Evolutionary conservation across 1,140 invertebrate species (phyloP).

Genomic region (Nylanderia fulva): DNA sequence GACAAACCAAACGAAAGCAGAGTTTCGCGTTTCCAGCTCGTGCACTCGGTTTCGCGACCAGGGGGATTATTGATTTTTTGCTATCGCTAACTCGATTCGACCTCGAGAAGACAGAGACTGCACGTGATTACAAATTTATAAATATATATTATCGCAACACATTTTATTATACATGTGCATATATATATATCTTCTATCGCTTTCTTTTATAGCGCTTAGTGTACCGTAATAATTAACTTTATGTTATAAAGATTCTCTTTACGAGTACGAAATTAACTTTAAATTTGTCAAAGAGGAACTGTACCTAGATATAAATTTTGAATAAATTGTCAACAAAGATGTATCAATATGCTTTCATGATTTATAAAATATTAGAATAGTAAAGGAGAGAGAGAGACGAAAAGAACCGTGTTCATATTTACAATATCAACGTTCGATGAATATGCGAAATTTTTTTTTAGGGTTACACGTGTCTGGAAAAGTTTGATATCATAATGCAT

Average conservation of each 20-base stretch:
- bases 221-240: not conserved
- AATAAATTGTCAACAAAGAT: not conserved
- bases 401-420: not conserved
- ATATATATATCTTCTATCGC: too few relatives aligned
- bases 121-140: not conserved
- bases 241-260: not conserved
- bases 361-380: not conserved
- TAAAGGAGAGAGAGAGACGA: not conserved
- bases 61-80: conserved; percentile 54
- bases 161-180: not conserved
- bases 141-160: too few relatives aligned
- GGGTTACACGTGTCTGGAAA: conserved; percentile 2
- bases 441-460: conserved; percentile 16
- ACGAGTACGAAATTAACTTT: not conserved
- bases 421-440: conserved; percentile 12
- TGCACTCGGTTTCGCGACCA: conserved; percentile 29
- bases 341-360: not conserved
- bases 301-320: not conserved
- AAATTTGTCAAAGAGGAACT: not conserved
- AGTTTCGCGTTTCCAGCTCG: conserved; percentile 33
- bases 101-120: not conserved
- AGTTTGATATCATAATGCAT: not conserved
- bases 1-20: conserved; percentile 22
- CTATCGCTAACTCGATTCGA: conserved; percentile 41
- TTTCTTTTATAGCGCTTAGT: not conserved